A percentile compares a stretch with the other conserved stretches of the same genome.
These are phyloP conservation scores for Menura novaehollandiae DNA, from an alignment of 2,113 vertebrate species.

Conservation along the genomic window DNA sequence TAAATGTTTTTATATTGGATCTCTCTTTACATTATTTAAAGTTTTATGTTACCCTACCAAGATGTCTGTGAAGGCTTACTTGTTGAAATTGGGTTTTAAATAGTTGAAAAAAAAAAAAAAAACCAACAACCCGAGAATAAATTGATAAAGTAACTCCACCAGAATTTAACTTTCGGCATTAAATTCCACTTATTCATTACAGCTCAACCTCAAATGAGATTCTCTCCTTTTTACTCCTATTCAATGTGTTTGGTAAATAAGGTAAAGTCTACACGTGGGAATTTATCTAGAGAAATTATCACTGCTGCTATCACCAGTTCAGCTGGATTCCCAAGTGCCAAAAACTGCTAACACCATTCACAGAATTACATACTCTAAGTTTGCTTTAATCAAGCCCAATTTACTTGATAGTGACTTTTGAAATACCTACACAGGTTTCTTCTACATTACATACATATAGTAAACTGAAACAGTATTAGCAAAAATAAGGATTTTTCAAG, in stretches of 20 bases:
- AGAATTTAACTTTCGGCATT: neutral
- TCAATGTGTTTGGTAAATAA: neutral
- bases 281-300: conserved; percentile 15
- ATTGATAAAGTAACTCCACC: neutral
- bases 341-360: neutral
- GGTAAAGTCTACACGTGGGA: neutral
- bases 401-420: neutral
- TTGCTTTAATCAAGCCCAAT: neutral
- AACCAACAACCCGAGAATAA: no score
- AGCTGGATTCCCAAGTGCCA: neutral
- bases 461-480: neutral
- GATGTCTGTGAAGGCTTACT: neutral
- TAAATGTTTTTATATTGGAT: neutral
- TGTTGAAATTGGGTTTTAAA: neutral
- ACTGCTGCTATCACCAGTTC: neutral
- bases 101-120: neutral
- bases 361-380: neutral
- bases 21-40: neutral
- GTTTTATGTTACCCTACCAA: neutral
- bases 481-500: neutral
- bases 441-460: neutral
- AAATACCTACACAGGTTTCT: neutral
- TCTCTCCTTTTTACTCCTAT: neutral
- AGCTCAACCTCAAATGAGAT: neutral
- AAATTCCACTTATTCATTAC: neutral